phyloP scores from a whole-genome alignment of 2,888 invertebrate species.

The Masnerella sp. region DNA sequence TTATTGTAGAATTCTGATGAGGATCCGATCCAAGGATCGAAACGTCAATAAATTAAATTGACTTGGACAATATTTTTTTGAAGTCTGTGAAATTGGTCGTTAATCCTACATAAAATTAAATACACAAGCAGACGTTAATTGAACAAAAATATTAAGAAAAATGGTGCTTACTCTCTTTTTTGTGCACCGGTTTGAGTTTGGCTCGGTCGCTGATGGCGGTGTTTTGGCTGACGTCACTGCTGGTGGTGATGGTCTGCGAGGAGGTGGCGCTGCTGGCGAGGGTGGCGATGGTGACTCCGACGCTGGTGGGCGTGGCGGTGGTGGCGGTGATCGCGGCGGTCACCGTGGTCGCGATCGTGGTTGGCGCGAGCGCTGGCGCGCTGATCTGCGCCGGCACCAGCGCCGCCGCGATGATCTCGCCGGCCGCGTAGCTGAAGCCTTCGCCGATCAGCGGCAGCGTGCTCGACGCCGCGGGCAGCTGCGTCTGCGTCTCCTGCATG shows the following conservation, averaged over 20 bases:
- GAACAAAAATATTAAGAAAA: not conserved
- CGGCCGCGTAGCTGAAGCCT: constrained; percentile 64
- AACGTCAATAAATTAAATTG: no score
- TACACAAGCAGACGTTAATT: no score
- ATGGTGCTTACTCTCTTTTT: constrained; percentile 87
- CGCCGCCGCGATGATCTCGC: constrained; percentile 43
- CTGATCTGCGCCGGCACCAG: constrained; percentile 79
- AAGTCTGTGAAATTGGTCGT: no score
- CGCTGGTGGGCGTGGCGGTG: constrained; percentile 89
- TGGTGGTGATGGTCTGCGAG: constrained; percentile 78
- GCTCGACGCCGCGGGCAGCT: constrained; percentile 65
- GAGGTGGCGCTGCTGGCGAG: constrained; percentile 72
- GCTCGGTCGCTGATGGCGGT: constrained; percentile 91
- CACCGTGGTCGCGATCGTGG: constrained; percentile 62
- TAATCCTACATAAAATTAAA: no score
- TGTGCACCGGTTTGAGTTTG: constrained; percentile 88
- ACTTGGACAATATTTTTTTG: no score
- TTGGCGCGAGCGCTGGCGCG: constrained; percentile 87
- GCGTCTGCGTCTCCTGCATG: constrained; percentile 61
- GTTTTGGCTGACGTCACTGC: constrained; percentile 82
- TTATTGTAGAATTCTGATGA: no score
- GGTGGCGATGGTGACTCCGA: constrained; percentile 82
- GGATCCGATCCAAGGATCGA: no score
- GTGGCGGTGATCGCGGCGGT: constrained; percentile 82
- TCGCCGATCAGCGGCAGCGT: constrained; percentile 66